A percentile compares a stretch with the other conserved stretches of the same genome.
Evolutionary conservation across 2,888 invertebrate species (phyloP).

Genomic region (Andricus curvator): DNA sequence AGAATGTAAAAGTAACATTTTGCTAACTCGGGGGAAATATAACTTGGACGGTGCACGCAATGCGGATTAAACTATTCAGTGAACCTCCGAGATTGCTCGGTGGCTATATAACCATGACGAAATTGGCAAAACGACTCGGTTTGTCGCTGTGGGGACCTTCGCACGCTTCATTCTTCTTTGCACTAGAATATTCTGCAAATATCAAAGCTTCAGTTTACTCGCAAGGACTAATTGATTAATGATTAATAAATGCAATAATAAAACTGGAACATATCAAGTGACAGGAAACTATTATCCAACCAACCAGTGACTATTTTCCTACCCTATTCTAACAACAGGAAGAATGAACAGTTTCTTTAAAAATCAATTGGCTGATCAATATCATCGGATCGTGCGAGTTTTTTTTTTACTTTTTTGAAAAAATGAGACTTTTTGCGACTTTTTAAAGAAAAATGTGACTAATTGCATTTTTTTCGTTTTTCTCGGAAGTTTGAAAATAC

Average conservation of each 20-base stretch:
- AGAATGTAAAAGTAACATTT: slow-evolving; percentile 39
- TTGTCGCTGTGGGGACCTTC: slow-evolving; percentile 15
- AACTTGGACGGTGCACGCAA: slow-evolving; percentile 33
- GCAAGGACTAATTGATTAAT: background rate
- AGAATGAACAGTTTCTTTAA: too few species aligned
- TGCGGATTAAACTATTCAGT: slow-evolving; percentile 39
- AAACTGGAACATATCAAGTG: background rate
- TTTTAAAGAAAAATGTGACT: too few species aligned
- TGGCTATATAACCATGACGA: slow-evolving; percentile 39
- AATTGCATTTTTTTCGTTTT: too few species aligned
- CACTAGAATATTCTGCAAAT: background rate
- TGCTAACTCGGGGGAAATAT: slow-evolving; percentile 37
- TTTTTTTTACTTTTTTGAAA: too few species aligned
- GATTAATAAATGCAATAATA: background rate
- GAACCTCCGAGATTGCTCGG: slow-evolving; percentile 40
- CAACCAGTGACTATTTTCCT: background rate
- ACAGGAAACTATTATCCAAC: background rate
- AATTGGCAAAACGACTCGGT: slow-evolving; percentile 39
- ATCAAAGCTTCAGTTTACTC: background rate
- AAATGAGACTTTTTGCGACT: too few species aligned
- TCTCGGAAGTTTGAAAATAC: too few species aligned
- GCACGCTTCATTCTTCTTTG: slow-evolving; percentile 19
- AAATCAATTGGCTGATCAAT: too few species aligned
- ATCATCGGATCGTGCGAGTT: too few species aligned
- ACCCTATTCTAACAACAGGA: background rate